Conservation (phyloP, 2,113 vertebrate species). For the Hippocampus zosterae region DNA sequence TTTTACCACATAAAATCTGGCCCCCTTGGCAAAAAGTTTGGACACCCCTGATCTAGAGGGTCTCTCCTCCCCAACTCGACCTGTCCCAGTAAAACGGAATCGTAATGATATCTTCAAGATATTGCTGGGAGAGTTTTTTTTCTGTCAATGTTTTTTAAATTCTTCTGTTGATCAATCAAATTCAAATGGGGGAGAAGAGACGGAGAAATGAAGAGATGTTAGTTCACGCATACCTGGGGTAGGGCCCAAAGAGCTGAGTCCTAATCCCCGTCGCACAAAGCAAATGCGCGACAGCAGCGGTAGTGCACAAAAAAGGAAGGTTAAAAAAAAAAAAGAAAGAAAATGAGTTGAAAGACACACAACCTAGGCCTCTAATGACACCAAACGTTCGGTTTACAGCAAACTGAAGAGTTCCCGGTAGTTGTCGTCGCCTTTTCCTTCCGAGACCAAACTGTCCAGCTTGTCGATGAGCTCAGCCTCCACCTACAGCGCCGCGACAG, state of each 20-base stretch:
- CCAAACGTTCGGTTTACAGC: constrained; percentile 79
- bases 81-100: too few relatives aligned
- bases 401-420: constrained; percentile 95
- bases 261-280: constrained; percentile 84
- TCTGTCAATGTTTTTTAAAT: neutral
- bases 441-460: constrained; percentile 94
- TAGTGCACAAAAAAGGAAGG: constrained; percentile 43
- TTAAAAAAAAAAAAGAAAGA: neutral
- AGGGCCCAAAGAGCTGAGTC: constrained; percentile 98
- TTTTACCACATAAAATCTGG: too few relatives aligned
- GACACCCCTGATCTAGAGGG: too few relatives aligned
- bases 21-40: too few relatives aligned
- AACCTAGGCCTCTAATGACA: neutral
- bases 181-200: neutral
- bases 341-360: neutral
- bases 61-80: too few relatives aligned
- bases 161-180: neutral
- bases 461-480: constrained; percentile 96
- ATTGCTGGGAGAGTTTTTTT: too few relatives aligned
- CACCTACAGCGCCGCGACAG: constrained; percentile 72
- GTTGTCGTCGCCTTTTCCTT: constrained; percentile 98
- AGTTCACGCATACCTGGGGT: constrained; percentile 86
- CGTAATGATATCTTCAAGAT: too few relatives aligned
- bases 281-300: constrained; percentile 51
- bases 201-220: neutral